Percentiles rank a stretch among this genome's conserved stretches.
phyloP scores from a whole-genome alignment of 2,797 vertebrate genomes.

The Bradypodion pumilum region DNA sequence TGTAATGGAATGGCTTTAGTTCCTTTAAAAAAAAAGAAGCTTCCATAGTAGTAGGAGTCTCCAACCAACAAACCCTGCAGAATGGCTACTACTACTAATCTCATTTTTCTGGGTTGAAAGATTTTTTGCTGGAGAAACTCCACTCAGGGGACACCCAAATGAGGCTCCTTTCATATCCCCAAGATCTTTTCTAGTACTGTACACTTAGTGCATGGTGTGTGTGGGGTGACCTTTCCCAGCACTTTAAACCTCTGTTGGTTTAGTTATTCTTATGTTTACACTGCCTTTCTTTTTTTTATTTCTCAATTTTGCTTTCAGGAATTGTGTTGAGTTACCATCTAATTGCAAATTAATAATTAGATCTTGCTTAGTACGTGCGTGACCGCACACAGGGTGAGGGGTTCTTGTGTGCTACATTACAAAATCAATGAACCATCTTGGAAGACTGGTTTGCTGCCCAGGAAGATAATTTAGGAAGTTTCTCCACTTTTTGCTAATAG shows the following conservation, averaged over 20 bases:
- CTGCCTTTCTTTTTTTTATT: conserved; percentile 43
- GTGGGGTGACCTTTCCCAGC: conserved; percentile 63
- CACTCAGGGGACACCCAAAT: no score
- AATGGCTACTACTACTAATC: conserved; percentile 14
- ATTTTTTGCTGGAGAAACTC: no score
- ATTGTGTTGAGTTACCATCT: accelerated
- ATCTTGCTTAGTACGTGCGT: conserved; percentile 60
- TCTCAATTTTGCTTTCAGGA: conserved; percentile 61
- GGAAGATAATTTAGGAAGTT: conserved; percentile 46
- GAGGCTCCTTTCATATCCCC: no score
- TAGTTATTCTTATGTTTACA: conserved; percentile 41
- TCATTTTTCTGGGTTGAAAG: no score
- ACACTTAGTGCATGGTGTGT: no score
- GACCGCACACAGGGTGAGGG: conserved; percentile 52
- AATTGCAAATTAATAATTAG: conserved; percentile 67
- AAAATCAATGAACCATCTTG: conserved; percentile 38
- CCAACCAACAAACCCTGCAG: conserved; percentile 38
- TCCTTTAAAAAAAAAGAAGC: conserved; percentile 59
- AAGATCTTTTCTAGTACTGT: no score
- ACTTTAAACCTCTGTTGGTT: conserved; percentile 61
- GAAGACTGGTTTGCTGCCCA: conserved; percentile 48
- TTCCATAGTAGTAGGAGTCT: background rate
- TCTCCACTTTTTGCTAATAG: conserved; percentile 35
- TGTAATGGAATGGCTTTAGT: conserved; percentile 54
- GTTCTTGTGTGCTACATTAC: conserved; percentile 56